These are phyloP conservation scores for Dreissena polymorpha DNA, from an alignment of 1,140 invertebrate species.

Conservation along the genomic window DNA sequence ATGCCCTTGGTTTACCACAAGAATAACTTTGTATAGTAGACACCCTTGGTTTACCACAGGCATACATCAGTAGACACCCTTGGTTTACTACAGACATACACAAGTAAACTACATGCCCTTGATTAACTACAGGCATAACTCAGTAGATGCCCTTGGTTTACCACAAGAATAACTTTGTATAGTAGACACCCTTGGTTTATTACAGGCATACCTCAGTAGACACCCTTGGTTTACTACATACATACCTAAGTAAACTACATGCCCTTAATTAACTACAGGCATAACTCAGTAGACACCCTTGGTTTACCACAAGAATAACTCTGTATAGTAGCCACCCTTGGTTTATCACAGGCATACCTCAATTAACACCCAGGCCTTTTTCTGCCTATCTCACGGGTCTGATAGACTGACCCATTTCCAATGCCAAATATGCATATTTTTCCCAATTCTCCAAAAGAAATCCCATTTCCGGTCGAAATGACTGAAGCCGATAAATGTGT, in stretches of 20 bases:
- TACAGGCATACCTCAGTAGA: constrained; percentile 86
- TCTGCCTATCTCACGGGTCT: too few relatives aligned
- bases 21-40: constrained; percentile 89
- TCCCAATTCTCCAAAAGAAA: too few relatives aligned
- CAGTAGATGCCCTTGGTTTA: too few relatives aligned
- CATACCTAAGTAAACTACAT: constrained; percentile 88
- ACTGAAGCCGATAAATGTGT: too few relatives aligned
- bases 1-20: not conserved
- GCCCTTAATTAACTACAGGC: too few relatives aligned
- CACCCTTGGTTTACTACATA: constrained; percentile 81
- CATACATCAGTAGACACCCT: constrained; percentile 90
- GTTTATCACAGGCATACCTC: constrained; percentile 82
- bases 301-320: constrained; percentile 80
- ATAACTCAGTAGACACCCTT: constrained; percentile 90
- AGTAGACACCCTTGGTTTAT: constrained; percentile 85
- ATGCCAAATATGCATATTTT: too few relatives aligned
- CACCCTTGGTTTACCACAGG: constrained; percentile 81
- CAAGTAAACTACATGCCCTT: constrained; percentile 90
- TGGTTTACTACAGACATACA: constrained; percentile 79
- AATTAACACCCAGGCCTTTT: constrained; percentile 89
- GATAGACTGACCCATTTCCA: too few relatives aligned
- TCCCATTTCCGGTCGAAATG: too few relatives aligned
- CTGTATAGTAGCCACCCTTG: constrained; percentile 89
- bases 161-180: constrained; percentile 85
- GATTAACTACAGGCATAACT: too few relatives aligned